Conservation (phyloP, 92 coral and sea anemone species). For the Epizoanthus scotinus region DNA sequence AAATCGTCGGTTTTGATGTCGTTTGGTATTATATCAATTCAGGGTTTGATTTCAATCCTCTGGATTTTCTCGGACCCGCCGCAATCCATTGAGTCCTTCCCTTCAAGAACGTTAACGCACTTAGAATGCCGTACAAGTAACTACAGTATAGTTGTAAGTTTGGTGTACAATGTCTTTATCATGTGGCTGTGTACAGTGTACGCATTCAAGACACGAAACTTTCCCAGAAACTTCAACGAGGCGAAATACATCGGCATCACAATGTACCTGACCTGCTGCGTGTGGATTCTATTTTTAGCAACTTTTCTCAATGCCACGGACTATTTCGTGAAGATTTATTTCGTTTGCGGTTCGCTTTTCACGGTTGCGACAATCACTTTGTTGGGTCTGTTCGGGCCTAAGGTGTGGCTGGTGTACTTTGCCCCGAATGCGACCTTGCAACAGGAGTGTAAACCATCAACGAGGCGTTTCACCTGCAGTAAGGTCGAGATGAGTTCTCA, state of each 20-base stretch:
- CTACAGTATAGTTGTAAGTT: slow-evolving; percentile 39
- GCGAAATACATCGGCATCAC: slow-evolving; percentile 55
- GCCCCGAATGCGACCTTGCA: not conserved
- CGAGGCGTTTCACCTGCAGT: not conserved
- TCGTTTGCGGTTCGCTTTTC: slow-evolving; percentile 44
- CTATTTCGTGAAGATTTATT: slow-evolving; percentile 45
- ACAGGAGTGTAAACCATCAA: not conserved
- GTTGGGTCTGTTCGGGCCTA: slow-evolving; percentile 54
- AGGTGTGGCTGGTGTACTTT: slow-evolving; percentile 42
- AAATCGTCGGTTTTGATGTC: slow-evolving; percentile 48
- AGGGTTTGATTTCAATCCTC: slow-evolving; percentile 37
- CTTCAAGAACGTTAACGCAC: slow-evolving; percentile 24
- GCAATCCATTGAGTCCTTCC: slow-evolving; percentile 18
- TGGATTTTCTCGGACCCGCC: slow-evolving; percentile 49
- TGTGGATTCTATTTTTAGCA: slow-evolving; percentile 49
- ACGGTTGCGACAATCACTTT: slow-evolving; percentile 49
- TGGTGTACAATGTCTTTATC: slow-evolving; percentile 46
- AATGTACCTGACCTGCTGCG: slow-evolving; percentile 51
- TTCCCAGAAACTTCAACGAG: slow-evolving; percentile 61
- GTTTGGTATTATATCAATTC: slow-evolving; percentile 47
- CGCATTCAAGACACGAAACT: slow-evolving; percentile 56
- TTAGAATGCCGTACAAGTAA: slow-evolving; percentile 42
- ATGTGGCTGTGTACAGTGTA: slow-evolving; percentile 51
- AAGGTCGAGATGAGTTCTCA: not conserved
- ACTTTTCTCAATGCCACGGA: slow-evolving; percentile 48